Conservation (phyloP, 2,113 vertebrate species). For the Nothocercus nigrocapillus region DNA sequence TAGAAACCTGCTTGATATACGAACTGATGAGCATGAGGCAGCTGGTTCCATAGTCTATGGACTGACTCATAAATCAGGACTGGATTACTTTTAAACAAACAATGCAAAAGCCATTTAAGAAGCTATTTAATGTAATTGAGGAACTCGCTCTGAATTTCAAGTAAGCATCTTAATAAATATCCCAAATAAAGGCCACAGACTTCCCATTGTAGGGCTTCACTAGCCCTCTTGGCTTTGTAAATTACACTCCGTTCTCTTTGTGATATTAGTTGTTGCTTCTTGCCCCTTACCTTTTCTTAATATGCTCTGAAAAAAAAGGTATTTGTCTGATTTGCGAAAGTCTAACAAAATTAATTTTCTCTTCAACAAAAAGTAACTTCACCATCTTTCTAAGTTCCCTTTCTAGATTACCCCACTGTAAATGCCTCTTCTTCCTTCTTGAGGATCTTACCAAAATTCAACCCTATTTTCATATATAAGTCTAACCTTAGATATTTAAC, state of each 20-base stretch:
- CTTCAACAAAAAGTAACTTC: background rate
- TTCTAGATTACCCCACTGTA: background rate
- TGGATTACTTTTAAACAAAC: background rate
- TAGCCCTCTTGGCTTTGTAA: background rate
- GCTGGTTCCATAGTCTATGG: background rate
- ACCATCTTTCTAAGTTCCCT: background rate
- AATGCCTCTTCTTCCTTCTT: background rate
- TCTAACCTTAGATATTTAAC: background rate
- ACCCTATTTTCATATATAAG: background rate
- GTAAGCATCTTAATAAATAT: background rate
- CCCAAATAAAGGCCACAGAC: background rate
- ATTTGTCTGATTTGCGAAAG: accelerated
- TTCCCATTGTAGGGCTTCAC: accelerated
- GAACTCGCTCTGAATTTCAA: background rate
- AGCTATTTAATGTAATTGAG: background rate
- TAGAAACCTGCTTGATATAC: background rate
- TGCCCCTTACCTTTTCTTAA: background rate
- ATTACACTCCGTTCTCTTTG: background rate
- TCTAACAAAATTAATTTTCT: background rate
- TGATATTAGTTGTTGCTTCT: background rate
- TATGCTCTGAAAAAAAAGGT: background rate
- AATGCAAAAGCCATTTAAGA: background rate
- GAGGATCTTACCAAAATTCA: background rate
- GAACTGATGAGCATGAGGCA: background rate
- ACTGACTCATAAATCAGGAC: background rate